Conservation (phyloP, 1,140 invertebrate species). For the Drosophila cardini region DNA sequence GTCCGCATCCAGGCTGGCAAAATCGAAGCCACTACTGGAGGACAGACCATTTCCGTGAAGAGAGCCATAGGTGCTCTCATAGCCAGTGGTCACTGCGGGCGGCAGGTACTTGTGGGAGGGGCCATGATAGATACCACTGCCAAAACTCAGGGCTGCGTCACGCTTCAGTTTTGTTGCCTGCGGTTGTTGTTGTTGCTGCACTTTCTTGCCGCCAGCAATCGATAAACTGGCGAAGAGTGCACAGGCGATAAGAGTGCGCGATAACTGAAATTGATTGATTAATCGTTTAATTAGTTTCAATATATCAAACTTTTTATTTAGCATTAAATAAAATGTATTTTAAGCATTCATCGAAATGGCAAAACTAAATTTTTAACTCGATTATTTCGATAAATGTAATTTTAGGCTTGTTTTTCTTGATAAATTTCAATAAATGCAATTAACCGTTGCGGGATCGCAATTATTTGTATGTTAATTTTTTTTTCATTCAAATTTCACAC, state of each 20-base stretch:
- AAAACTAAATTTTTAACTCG: neutral
- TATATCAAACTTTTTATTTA: too few relatives aligned
- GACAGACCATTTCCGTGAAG: slow-evolving; percentile 50
- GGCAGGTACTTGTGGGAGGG: slow-evolving; percentile 74
- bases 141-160: slow-evolving; percentile 50
- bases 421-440: too few relatives aligned
- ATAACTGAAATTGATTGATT: slow-evolving; percentile 18
- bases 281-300: neutral
- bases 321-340: neutral
- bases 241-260: slow-evolving; percentile 12
- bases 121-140: slow-evolving; percentile 60
- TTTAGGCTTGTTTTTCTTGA: neutral
- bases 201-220: slow-evolving; percentile 20
- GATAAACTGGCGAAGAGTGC: slow-evolving; percentile 17
- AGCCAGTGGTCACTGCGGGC: slow-evolving; percentile 31
- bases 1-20: slow-evolving; percentile 44
- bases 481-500: slow-evolving; percentile 19
- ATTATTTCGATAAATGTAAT: neutral
- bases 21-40: slow-evolving; percentile 59
- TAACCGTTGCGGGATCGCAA: too few relatives aligned
- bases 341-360: neutral
- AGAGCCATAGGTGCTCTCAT: slow-evolving; percentile 47
- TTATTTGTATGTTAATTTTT: neutral
- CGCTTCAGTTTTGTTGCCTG: slow-evolving; percentile 42
- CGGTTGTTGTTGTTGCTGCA: slow-evolving; percentile 17